Base-by-base conservation (phyloP, 2,888 invertebrate species). In the Pristionchus mayeri region DNA sequence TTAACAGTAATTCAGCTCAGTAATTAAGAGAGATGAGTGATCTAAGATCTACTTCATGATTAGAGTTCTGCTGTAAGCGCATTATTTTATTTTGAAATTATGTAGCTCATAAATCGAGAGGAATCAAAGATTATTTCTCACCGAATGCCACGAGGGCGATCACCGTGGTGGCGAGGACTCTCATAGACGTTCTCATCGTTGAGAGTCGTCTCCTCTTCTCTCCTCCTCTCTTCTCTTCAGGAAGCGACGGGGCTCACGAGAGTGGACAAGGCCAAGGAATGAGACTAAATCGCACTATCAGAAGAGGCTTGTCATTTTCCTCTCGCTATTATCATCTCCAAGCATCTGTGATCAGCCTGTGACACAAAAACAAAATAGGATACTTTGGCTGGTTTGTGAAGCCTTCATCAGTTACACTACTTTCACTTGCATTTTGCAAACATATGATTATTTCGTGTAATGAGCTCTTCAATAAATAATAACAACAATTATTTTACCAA, bases 81-180 rank as follows among this genome's bases (percentile, higher is more conserved):
- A 60, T 3, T 9, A 24, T 24, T 6, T 16, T 27, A 60, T 24
- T 7, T 34, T 34, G 16, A 16, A 63, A 57, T 4, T 13, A 13
- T 21, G 7, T 13, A 63, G 60, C 27, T 18, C 16, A 63, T 16
- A 63, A 34, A 30, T 34, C 63, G n/a, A n/a, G n/a, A 37, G 21
- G 30, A 34, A 63, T 37, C 63, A 63, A 63, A 34, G 63, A 63
- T 21, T 40, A 71, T n/a, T n/a, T n/a, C 44, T 71, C 1, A 71
- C 71, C 71, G 40, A 71, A 24, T 11, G 71, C 71, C 71, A 34
- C 71, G 4, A 44, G 40, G 71, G 71, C 71, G 7, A 71, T 71
- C 71, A 24, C 71, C 40, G 44, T 63, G 24, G 40, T 40, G 71
- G 71, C 37, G 71, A 44, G 71, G 24, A 21, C 24, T 37, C 34